These are phyloP conservation scores for Periophthalmus magnuspinnatus DNA, from an alignment of 2,797 vertebrate species.

Conservation along the genomic window DNA sequence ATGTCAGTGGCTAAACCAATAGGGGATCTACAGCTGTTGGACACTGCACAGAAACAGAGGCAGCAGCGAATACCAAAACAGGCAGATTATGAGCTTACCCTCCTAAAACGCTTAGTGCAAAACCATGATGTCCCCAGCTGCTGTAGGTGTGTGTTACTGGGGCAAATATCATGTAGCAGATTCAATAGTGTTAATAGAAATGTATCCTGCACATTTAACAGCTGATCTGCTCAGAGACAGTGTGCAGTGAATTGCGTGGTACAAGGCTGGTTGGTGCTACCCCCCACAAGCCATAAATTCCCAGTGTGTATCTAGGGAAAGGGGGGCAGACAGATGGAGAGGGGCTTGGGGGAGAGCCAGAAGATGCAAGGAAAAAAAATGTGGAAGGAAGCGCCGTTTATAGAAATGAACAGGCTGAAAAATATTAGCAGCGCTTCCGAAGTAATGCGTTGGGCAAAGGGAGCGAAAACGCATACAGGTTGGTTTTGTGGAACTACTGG, in stretches of 20 bases:
- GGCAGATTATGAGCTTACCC: constrained; percentile 68
- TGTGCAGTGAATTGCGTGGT: neutral
- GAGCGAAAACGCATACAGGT: neutral
- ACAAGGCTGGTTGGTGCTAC: constrained; percentile 35
- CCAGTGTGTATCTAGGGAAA: constrained; percentile 39
- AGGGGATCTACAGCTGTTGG: constrained; percentile 50
- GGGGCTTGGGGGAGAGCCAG: constrained; percentile 27
- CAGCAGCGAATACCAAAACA: constrained; percentile 60
- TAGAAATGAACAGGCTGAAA: constrained; percentile 3
- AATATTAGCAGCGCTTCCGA: constrained; percentile 36
- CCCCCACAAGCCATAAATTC: constrained; percentile 45
- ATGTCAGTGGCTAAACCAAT: constrained; percentile 29
- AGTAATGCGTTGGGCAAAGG: constrained; percentile 27
- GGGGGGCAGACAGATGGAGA: constrained; percentile 41
- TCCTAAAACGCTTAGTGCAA: constrained; percentile 62
- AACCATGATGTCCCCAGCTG: constrained; percentile 48
- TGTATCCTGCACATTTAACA: constrained; percentile 14
- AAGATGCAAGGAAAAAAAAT: constrained; percentile 16
- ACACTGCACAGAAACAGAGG: constrained; percentile 25
- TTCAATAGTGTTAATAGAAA: constrained; percentile 3
- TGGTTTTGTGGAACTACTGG: constrained; percentile 1
- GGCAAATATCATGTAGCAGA: constrained; percentile 40
- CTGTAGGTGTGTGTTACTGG: constrained; percentile 30
- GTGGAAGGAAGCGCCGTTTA: constrained; percentile 14
- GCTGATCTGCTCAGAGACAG: constrained; percentile 49